Conservation (phyloP, 2,797 vertebrate species). For the Pantherophis vulpinus region DNA sequence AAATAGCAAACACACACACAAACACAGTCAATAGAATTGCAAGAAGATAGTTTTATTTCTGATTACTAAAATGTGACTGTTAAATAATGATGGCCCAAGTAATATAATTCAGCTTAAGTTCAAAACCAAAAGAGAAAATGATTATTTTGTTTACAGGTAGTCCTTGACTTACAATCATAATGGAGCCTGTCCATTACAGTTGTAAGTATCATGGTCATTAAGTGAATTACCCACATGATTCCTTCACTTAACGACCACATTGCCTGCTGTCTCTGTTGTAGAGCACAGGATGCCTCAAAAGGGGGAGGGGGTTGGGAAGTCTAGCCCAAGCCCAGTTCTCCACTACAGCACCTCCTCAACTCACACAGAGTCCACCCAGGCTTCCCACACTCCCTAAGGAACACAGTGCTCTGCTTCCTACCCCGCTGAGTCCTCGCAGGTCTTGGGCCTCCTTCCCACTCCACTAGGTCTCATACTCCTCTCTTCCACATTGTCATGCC, state of each 20-base stretch:
- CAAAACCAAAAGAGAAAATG: not conserved
- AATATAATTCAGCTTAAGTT: not conserved
- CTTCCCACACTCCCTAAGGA: not conserved
- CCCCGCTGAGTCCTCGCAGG: not conserved
- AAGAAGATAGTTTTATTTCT: not conserved
- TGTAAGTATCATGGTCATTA: not conserved
- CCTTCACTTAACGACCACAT: not conserved
- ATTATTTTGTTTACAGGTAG: not conserved
- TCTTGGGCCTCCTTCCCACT: not conserved
- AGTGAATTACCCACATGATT: not conserved
- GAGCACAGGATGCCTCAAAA: not conserved
- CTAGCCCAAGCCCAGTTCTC: not conserved
- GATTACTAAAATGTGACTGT: not conserved
- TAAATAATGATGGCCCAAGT: not conserved
- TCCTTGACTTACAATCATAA: not conserved
- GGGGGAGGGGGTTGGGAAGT: not conserved
- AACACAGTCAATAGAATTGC: not conserved
- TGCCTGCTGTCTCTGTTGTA: not conserved
- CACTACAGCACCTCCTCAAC: not conserved
- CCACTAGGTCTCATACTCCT: not conserved
- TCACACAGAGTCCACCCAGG: not conserved
- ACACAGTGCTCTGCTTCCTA: not conserved
- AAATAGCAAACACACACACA: not conserved
- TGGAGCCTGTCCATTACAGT: not conserved
- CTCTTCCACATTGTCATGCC: too few relatives aligned